A percentile compares a stretch with the other conserved stretches of the same genome.
Evolutionary conservation across 1,140 invertebrate genomes (phyloP).

Genomic region (Drosophila mojavensis): DNA sequence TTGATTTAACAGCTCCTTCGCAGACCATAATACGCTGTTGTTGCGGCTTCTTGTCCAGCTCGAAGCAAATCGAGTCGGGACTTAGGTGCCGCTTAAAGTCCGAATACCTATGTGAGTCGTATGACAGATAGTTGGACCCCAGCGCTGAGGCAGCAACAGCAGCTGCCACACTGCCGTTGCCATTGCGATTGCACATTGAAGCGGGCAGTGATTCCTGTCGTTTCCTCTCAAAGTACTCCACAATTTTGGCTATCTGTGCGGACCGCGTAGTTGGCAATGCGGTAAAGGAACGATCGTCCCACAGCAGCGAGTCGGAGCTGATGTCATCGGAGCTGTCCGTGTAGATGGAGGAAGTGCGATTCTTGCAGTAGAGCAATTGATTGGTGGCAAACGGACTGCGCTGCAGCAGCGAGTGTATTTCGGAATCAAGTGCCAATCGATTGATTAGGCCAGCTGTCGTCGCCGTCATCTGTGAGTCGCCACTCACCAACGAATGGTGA

Average conservation of each 20-base stretch:
- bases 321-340: slow-evolving; percentile 94
- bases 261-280: slow-evolving; percentile 85
- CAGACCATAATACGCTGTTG: slow-evolving; percentile 89
- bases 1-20: slow-evolving; percentile 92
- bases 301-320: slow-evolving; percentile 89
- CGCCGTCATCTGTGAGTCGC: slow-evolving; percentile 67
- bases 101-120: slow-evolving; percentile 74
- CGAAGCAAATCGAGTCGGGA: slow-evolving; percentile 77
- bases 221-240: slow-evolving; percentile 94
- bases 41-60: slow-evolving; percentile 82
- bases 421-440: slow-evolving; percentile 84
- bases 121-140: slow-evolving; percentile 69
- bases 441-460: slow-evolving; percentile 83
- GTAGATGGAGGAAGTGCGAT: slow-evolving; percentile 92
- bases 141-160: slow-evolving; percentile 72
- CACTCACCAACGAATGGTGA: slow-evolving; percentile 65
- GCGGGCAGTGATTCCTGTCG: slow-evolving; percentile 83
- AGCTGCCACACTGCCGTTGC: slow-evolving; percentile 67
- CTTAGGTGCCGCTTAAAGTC: slow-evolving; percentile 77
- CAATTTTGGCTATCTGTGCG: slow-evolving; percentile 92
- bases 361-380: slow-evolving; percentile 87
- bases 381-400: slow-evolving; percentile 83
- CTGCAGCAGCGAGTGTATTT: slow-evolving; percentile 82
- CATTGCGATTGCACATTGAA: slow-evolving; percentile 67
- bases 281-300: slow-evolving; percentile 87